Conservation (phyloP, 2,888 invertebrate genomes). For the Tineola bisselliella region DNA sequence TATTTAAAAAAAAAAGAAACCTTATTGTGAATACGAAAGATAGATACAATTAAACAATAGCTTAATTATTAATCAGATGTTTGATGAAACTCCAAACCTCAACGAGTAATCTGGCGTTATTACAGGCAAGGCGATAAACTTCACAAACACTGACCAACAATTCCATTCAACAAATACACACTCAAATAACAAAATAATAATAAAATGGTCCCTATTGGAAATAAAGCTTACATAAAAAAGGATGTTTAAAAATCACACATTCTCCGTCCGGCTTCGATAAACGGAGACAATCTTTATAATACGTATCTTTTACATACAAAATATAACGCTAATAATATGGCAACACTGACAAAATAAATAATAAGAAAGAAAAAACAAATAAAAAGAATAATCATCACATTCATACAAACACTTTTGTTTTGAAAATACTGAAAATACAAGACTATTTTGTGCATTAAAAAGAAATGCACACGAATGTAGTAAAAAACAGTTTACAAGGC, state of each 20-base stretch:
- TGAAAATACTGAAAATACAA: conserved; percentile 37
- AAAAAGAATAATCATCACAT: conserved; percentile 48
- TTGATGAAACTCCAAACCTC: conserved; percentile 19
- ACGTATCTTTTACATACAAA: conserved; percentile 55
- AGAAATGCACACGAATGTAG: conserved; percentile 47
- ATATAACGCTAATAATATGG: conserved; percentile 65
- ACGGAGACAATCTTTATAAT: conserved; percentile 40
- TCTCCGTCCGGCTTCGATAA: conserved; percentile 33
- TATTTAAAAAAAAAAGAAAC: conserved; percentile 32
- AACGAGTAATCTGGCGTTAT: conserved; percentile 47
- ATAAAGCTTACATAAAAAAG: conserved; percentile 33
- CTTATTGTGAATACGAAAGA: conserved; percentile 53
- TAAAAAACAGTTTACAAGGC: conserved; percentile 62
- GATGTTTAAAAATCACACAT: conserved; percentile 57
- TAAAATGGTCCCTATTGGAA: conserved; percentile 64
- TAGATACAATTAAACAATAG: conserved; percentile 40
- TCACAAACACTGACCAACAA: conserved; percentile 29
- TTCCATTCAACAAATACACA: conserved; percentile 37
- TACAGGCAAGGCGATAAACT: conserved; percentile 25
- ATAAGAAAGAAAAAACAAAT: conserved; percentile 36
- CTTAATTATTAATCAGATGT: not conserved
- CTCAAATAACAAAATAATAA: conserved; percentile 33
- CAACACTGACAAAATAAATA: conserved; percentile 67
- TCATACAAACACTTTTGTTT: conserved; percentile 27
- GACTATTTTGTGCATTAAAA: conserved; percentile 30